These are phyloP conservation scores for Tapera naevia DNA, from an alignment of 2,797 vertebrate species.

Conservation along the genomic window DNA sequence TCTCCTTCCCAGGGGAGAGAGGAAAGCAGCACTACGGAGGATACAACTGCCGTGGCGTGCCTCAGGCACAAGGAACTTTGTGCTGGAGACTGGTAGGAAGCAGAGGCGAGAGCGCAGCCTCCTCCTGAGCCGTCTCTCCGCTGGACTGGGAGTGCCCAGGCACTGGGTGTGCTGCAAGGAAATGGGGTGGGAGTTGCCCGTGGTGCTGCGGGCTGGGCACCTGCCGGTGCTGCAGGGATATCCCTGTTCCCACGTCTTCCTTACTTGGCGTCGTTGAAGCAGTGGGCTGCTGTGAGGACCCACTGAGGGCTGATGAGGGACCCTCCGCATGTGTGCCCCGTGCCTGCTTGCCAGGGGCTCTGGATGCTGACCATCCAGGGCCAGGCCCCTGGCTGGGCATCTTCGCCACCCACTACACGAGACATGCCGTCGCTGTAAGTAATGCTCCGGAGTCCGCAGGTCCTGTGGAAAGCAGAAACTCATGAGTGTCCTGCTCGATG, in stretches of 20 bases:
- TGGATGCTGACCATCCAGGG: too few species aligned
- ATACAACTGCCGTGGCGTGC: neutral
- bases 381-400: neutral
- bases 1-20: neutral
- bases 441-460: neutral
- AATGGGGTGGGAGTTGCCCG: fast-evolving
- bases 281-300: conserved; percentile 67
- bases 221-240: neutral
- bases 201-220: neutral
- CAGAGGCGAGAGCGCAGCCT: neutral
- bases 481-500: too few species aligned
- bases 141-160: too few species aligned
- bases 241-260: neutral
- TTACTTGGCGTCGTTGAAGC: conserved; percentile 9
- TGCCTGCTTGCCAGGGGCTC: too few species aligned
- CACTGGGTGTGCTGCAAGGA: neutral
- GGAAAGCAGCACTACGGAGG: neutral
- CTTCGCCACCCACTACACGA: neutral
- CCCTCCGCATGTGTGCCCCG: too few species aligned
- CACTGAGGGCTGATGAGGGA: too few species aligned
- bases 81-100: neutral
- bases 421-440: fast-evolving
- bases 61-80: fast-evolving
- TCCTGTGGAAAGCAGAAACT: too few species aligned
- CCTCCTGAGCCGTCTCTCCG: neutral